Base-by-base conservation (phyloP, 2,113 vertebrate genomes). In the Semnornis frantzii region DNA sequence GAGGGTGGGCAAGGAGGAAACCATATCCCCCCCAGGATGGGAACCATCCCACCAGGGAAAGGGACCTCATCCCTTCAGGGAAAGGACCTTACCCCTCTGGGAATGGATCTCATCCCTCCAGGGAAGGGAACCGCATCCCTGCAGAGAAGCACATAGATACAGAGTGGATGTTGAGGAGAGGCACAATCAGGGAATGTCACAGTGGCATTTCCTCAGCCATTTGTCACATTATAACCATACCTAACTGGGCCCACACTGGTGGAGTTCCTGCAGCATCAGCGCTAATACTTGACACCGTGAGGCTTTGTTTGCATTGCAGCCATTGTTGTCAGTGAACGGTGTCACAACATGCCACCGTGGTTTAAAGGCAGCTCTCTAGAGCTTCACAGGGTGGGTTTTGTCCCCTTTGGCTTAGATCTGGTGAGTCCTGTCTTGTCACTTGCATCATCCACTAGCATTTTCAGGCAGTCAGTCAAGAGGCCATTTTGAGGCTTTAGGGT, bases 161-260 rank as follows among this genome's bases (percentile, higher is more conserved):
- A 82, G 60, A 33, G 5, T 48, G 42, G 76, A 3, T 6, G 1
- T 9, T 5, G 3, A 75, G 81, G 69, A 65, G 84, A 69, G 66
- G 25, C 7, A 2, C 0, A 0, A 75, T 80, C 77, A 33, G 86
- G 74, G 65, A 72, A 79, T 31, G 62, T 75, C 0, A 1, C 73
- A 48, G 3, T 42, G 58, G 50, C 39, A 27, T 87, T 73, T 74
- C 78, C 1, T 1, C 50, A 55, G 71, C 62, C 63, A 2, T 77
- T 90, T 84, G 44, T 85, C 81, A 87, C 39, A 85, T 84, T 46
- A 8, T 9, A 90, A 62, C 89, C 74, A 50, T 93, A 25, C 14
- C 65, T 90, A 87, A 89, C 92, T 89, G 77, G 84, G 81, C 85
- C 91, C 95, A 87, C 86, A 55, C 89, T 91, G 91, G 77, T 46